Evolutionary conservation across 2,797 vertebrate species (phyloP).

Genomic region (Mormyrops attenuatus): DNA sequence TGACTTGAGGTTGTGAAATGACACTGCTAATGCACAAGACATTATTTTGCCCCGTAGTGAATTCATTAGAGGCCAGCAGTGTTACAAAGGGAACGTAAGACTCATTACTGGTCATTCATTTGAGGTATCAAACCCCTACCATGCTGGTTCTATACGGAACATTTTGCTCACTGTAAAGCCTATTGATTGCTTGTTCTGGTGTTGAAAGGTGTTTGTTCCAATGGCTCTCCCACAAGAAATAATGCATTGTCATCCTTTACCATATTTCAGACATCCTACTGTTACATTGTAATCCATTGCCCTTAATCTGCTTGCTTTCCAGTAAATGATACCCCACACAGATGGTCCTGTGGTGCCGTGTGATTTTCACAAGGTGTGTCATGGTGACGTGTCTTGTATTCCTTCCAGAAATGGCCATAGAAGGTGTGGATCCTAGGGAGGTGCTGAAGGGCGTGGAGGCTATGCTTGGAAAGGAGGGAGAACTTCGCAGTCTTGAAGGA

Average conservation of each 20-base stretch:
- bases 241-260: background rate
- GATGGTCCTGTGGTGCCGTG: background rate
- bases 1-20: background rate
- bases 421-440: slow-evolving; percentile 88
- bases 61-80: background rate
- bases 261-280: background rate
- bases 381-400: background rate
- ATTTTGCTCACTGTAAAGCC: background rate
- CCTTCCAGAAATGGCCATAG: slow-evolving; percentile 69
- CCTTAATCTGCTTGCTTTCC: background rate
- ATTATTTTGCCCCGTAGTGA: background rate
- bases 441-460: slow-evolving; percentile 87
- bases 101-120: background rate
- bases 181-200: background rate
- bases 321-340: background rate
- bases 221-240: slow-evolving; percentile 5
- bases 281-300: background rate
- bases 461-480: slow-evolving; percentile 85
- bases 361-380: background rate
- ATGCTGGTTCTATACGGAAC: background rate
- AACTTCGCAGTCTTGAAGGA: slow-evolving; percentile 83
- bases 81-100: background rate
- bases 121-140: background rate
- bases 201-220: slow-evolving; percentile 14
- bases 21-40: background rate